Percentiles rank a stretch among this genome's conserved stretches.
These are phyloP conservation scores for Aldrovandia affinis DNA, from an alignment of 2,797 vertebrate species.

Conservation along the genomic window DNA sequence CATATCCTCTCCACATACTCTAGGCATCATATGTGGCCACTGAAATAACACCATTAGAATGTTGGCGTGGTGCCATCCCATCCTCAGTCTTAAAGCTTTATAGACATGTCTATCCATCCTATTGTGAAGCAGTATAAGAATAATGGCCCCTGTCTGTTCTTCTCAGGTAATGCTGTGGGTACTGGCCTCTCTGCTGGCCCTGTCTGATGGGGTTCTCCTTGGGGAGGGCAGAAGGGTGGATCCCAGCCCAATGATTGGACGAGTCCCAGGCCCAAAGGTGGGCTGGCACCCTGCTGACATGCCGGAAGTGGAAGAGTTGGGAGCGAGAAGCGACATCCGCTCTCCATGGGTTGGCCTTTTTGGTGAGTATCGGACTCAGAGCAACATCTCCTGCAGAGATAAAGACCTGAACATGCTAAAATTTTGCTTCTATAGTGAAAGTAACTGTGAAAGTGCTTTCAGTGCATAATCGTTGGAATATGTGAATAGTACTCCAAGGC, in stretches of 20 bases:
- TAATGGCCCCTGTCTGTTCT: conserved; percentile 1
- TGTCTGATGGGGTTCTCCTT: conserved; percentile 67
- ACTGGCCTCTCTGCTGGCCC: conserved; percentile 71
- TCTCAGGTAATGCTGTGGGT: conserved; percentile 73
- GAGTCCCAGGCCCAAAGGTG: not conserved
- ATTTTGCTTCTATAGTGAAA: no score
- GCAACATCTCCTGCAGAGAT: not conserved
- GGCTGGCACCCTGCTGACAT: conserved; percentile 14
- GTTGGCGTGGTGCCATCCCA: not conserved
- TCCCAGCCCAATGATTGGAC: conserved; percentile 27
- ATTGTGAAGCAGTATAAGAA: not conserved
- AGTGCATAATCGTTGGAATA: not conserved
- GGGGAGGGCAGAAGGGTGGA: conserved; percentile 49
- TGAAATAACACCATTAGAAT: not conserved
- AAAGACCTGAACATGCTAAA: not conserved
- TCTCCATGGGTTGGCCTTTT: conserved; percentile 67
- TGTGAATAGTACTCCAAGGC: not conserved
- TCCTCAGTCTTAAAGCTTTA: not conserved
- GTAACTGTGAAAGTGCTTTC: not conserved
- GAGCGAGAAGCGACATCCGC: conserved; percentile 57
- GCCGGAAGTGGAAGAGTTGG: conserved; percentile 68
- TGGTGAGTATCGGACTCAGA: conserved; percentile 50
- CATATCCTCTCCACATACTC: not conserved
- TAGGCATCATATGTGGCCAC: not conserved
- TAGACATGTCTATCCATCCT: not conserved